Evolutionary conservation across 2,113 vertebrate species (phyloP).

Genomic region (Leiothrix lutea): DNA sequence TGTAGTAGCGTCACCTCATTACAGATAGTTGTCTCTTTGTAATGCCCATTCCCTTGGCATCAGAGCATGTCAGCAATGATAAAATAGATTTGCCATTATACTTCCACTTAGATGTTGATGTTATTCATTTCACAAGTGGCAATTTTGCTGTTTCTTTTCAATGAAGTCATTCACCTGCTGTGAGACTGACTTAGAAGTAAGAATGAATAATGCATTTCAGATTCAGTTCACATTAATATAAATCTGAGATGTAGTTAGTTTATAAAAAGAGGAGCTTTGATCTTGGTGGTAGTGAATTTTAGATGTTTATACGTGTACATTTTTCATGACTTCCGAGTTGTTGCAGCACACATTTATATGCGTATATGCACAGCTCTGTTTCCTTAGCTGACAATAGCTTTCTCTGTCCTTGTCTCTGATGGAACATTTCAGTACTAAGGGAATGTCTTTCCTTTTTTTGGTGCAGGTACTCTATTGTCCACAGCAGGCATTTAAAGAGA

Average conservation of each 20-base stretch:
- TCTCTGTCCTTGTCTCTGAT: not conserved
- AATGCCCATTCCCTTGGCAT: not conserved
- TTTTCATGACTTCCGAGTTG: conserved; percentile 11
- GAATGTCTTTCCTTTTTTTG: not conserved
- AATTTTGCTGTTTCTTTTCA: conserved; percentile 54
- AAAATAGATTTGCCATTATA: conserved; percentile 41
- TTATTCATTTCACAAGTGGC: conserved; percentile 43
- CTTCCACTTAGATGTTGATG: conserved; percentile 35
- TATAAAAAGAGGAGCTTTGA: conserved; percentile 55
- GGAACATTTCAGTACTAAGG: not conserved
- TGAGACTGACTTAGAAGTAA: not conserved
- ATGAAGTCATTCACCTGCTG: conserved; percentile 10
- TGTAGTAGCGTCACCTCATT: not conserved
- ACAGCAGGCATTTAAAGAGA: conserved; percentile 58
- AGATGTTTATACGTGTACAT: conserved; percentile 31
- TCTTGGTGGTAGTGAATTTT: conserved; percentile 31
- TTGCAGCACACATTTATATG: not conserved
- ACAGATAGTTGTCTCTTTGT: not conserved
- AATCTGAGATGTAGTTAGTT: conserved; percentile 37
- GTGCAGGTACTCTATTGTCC: conserved; percentile 84
- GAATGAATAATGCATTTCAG: conserved; percentile 45
- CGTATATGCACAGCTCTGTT: conserved; percentile 2
- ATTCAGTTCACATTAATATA: conserved; percentile 42
- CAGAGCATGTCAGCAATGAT: conserved; percentile 11
- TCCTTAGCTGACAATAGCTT: not conserved